Base-by-base conservation (phyloP, 2,888 invertebrate species). In the Leptinotarsa haldemani region DNA sequence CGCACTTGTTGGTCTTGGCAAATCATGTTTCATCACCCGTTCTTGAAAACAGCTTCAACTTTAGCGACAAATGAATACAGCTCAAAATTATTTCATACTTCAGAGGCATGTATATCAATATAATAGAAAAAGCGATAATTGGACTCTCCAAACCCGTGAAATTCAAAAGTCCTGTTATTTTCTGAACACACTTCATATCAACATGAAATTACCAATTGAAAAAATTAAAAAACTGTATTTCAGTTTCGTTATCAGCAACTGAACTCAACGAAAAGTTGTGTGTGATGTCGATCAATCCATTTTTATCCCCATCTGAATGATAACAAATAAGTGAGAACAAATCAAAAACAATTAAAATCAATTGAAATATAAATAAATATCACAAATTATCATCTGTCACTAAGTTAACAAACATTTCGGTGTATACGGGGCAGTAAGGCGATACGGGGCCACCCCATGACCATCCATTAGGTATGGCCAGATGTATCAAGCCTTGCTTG, bases 381-480 rank as follows among this genome's bases (percentile, higher is more conserved):
- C 85, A 85, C 85, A 85, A 84, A 76, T 82, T 80, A 61, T 82
- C 82, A 74, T 83, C 82, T 40, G 73, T 70, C 69, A 81, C 81
- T 70, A 81, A 80, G 79, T 78, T 80, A n/a, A 84, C 79, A 79
- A 88, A 90, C 71, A 92, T 87, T 85, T 95, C 94, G n/a, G 91
- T 91, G 93, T 94, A 95, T 2, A 94, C 88, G 1, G 95, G 95
- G 81, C 92, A 94, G 86, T 91, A 92, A 52, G 92, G 91, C 40
- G 94, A 94, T 1, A 92, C 94, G 0, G 92, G 90, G 0, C 95
- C 95, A 15, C 94, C 94, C 95, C 94, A 95, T 20, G 90, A 91
- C 95, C 95, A 95, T 4, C 94, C 94, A n/a, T 92, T 90, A 0
- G 95, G 95, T 78, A 95, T 95, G 65, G 94, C 94, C 69, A 94